Conservation (phyloP, 1,140 invertebrate genomes). For the Nixonia krombeini region DNA sequence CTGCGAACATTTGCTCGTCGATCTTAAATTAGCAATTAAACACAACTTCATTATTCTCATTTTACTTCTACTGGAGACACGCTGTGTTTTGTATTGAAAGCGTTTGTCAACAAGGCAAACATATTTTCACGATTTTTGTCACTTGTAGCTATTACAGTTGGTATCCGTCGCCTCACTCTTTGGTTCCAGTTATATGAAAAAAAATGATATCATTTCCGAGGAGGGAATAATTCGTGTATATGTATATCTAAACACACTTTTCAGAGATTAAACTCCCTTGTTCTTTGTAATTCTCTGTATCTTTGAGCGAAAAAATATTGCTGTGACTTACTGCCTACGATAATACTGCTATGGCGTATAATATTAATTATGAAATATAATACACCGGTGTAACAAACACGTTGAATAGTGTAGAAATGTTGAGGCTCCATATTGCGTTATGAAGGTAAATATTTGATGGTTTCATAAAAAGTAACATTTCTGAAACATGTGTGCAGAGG, state of each 20-base stretch:
- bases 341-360: constrained; percentile 61
- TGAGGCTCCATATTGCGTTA: too few relatives aligned
- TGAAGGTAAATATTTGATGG: too few relatives aligned
- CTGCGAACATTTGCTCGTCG: too few relatives aligned
- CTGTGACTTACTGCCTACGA: constrained; percentile 56
- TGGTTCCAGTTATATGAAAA: not conserved
- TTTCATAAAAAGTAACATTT: too few relatives aligned
- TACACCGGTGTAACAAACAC: not conserved
- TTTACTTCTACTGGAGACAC: too few relatives aligned
- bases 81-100: too few relatives aligned
- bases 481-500: too few relatives aligned
- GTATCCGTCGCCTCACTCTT: not conserved
- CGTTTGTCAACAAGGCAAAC: not conserved
- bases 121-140: not conserved
- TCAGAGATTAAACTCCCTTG: not conserved
- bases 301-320: constrained; percentile 63
- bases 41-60: too few relatives aligned
- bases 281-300: constrained; percentile 25
- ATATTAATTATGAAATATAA: constrained; percentile 29
- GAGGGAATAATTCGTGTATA: constrained; percentile 31
- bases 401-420: too few relatives aligned
- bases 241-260: not conserved
- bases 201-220: constrained; percentile 21
- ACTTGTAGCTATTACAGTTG: not conserved
- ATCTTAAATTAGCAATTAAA: too few relatives aligned